These are phyloP conservation scores for Lethrus apterus DNA, from an alignment of 1,140 invertebrate genomes.

Conservation along the genomic window DNA sequence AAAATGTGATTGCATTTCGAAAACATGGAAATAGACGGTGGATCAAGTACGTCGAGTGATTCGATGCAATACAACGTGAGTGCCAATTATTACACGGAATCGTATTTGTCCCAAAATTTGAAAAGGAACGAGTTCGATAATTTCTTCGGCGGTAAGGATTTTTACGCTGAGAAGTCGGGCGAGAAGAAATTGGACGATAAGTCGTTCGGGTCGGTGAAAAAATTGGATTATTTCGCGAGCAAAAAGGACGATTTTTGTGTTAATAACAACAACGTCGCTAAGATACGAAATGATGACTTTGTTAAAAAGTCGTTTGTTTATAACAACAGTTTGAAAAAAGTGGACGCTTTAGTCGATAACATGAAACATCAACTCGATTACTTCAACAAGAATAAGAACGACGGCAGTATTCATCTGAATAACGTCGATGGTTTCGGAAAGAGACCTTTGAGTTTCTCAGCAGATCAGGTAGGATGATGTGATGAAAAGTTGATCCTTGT, in stretches of 20 bases:
- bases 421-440: slow-evolving; percentile 34
- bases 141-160: slow-evolving; percentile 24
- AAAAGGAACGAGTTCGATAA: slow-evolving; percentile 30
- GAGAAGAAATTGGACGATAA: slow-evolving; percentile 21
- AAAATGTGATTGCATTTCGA: not conserved
- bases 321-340: slow-evolving; percentile 25
- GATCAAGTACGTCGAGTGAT: slow-evolving; percentile 35
- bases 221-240: slow-evolving; percentile 14
- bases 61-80: slow-evolving; percentile 25
- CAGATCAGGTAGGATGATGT: slow-evolving; percentile 37
- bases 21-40: slow-evolving; percentile 34
- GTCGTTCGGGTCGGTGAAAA: slow-evolving; percentile 17
- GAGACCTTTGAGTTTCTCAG: slow-evolving; percentile 37
- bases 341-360: slow-evolving; percentile 21
- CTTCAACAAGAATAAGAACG: slow-evolving; percentile 21
- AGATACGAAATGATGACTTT: slow-evolving; percentile 22
- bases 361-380: slow-evolving; percentile 25
- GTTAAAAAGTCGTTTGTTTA: slow-evolving; percentile 15
- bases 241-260: slow-evolving; percentile 25
- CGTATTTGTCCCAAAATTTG: slow-evolving; percentile 24
- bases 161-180: slow-evolving; percentile 17
- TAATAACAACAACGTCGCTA: slow-evolving; percentile 18
- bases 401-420: slow-evolving; percentile 31
- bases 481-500: no score
- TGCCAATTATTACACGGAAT: slow-evolving; percentile 34